These are phyloP conservation scores for Ctena decussata DNA, from an alignment of 2,888 invertebrate genomes.

Conservation along the genomic window DNA sequence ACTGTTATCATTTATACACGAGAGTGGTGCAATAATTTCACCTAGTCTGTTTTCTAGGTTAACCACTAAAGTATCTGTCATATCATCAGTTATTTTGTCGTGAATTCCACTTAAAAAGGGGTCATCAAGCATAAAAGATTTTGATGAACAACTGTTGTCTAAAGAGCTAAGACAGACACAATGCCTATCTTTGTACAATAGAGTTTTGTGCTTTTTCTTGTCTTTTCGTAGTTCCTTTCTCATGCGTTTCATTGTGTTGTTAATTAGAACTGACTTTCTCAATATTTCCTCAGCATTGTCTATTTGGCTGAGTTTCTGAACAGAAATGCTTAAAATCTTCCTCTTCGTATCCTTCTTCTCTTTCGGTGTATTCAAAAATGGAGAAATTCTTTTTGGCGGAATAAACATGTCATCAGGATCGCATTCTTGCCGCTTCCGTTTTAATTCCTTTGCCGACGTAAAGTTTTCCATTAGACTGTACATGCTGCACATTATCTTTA, in stretches of 20 bases:
- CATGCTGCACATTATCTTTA: too few species aligned
- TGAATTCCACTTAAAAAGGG: conserved; percentile 62
- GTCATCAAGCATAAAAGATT: conserved; percentile 67
- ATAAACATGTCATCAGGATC: conserved; percentile 58
- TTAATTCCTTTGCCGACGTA: conserved; percentile 46
- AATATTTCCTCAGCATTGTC: conserved; percentile 96
- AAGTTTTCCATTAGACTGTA: too few species aligned
- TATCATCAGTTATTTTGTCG: conserved; percentile 74
- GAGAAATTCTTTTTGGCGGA: conserved; percentile 77
- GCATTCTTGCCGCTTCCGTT: conserved; percentile 53
- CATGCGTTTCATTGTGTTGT: conserved; percentile 95
- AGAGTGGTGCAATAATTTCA: not conserved
- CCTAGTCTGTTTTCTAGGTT: conserved; percentile 26
- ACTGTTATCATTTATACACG: too few species aligned
- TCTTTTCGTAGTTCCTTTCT: conserved; percentile 88
- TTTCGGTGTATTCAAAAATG: conserved; percentile 81
- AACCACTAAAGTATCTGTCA: conserved; percentile 73
- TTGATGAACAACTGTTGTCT: conserved; percentile 72
- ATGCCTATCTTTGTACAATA: too few species aligned
- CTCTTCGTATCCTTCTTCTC: conserved; percentile 95
- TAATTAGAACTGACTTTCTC: conserved; percentile 95
- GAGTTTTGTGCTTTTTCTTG: conserved; percentile 48
- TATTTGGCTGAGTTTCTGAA: conserved; percentile 95
- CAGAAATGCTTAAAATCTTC: conserved; percentile 95
- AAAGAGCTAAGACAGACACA: too few species aligned